Conservation (phyloP, 1,140 invertebrate genomes). For the Megalonaias nervosa region DNA sequence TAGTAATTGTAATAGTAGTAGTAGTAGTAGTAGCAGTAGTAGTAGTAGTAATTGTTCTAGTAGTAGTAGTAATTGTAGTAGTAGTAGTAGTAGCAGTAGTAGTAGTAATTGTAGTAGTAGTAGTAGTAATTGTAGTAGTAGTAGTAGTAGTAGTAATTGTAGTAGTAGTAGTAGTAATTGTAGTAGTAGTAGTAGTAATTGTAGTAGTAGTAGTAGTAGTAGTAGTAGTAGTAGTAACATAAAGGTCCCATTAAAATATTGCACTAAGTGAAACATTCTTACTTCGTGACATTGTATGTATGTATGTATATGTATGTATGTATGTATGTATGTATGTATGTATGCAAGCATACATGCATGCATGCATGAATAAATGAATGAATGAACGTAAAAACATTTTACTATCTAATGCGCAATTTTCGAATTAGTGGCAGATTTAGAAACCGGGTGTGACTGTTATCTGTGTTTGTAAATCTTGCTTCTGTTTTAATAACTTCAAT, state of each 20-base stretch:
- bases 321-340: no score
- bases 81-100: slow-evolving; percentile 4
- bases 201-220: slow-evolving; percentile 4
- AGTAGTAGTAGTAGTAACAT: background rate
- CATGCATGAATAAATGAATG: no score
- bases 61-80: slow-evolving; percentile 2
- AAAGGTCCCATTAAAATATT: background rate
- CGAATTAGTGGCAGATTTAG: no score
- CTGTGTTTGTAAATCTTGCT: no score
- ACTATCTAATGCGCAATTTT: no score
- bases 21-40: slow-evolving; percentile 2
- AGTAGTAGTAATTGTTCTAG: slow-evolving; percentile 4
- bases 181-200: background rate
- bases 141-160: slow-evolving; percentile 2
- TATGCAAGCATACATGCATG: no score
- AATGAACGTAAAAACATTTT: no score
- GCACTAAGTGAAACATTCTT: no score
- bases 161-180: slow-evolving; percentile 2
- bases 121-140: slow-evolving; percentile 2
- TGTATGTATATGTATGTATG: no score
- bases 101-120: slow-evolving; percentile 2
- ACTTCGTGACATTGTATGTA: no score
- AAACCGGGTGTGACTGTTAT: no score
- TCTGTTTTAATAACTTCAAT: no score
- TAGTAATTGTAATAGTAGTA: slow-evolving; percentile 1